These are phyloP conservation scores for Eucidaris tribuloides DNA, from an alignment of 35 echinoderm and acorn worm species.

Conservation along the genomic window DNA sequence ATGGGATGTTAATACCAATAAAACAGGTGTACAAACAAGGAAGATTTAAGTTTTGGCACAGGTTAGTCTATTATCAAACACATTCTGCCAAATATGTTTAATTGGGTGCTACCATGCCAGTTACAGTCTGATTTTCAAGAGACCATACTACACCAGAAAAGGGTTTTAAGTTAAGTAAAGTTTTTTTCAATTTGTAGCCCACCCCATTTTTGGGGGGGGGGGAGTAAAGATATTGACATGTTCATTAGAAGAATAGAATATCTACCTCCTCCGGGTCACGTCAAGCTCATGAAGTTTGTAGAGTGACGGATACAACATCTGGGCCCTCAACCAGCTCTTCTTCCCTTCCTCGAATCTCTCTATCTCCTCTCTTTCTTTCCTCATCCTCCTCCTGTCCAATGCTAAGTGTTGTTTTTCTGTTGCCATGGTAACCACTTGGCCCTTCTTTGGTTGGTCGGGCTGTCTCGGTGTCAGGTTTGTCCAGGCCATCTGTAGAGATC, in stretches of 20 bases:
- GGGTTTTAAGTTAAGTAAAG: not conserved
- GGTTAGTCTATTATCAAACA: too few species aligned
- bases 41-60: too few species aligned
- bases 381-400: not conserved
- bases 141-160: not conserved
- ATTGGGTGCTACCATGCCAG: not conserved
- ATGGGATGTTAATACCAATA: too few species aligned
- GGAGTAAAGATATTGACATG: not conserved
- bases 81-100: not conserved
- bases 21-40: too few species aligned
- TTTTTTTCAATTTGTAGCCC: not conserved
- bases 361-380: not conserved
- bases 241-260: not conserved
- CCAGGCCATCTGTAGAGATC: conserved; percentile 55
- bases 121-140: not conserved
- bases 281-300: conserved; percentile 30
- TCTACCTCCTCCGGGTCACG: conserved; percentile 3
- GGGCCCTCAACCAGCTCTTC: conserved; percentile 38
- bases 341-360: not conserved
- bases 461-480: conserved; percentile 20
- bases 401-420: not conserved
- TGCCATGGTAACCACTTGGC: not conserved
- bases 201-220: not conserved
- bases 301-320: conserved; percentile 53
- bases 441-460: not conserved